Evolutionary conservation across 1,140 invertebrate genomes (phyloP).

Genomic region (Drosophila tani): DNA sequence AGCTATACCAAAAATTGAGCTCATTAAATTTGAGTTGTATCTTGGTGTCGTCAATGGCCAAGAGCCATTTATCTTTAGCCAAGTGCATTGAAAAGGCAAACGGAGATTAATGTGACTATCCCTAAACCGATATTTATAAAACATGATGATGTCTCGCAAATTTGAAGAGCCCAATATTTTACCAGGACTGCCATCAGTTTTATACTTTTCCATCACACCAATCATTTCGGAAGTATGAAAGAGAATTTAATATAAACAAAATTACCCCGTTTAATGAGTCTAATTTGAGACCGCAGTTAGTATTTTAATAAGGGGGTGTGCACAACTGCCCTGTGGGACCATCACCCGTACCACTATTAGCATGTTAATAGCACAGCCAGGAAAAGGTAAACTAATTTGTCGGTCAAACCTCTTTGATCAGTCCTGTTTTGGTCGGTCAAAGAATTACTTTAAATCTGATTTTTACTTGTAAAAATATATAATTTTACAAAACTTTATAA

Average conservation of each 20-base stretch:
- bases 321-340: not conserved
- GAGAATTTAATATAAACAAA: slow-evolving; percentile 38
- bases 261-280: slow-evolving; percentile 31
- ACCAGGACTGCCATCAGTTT: slow-evolving; percentile 4
- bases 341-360: not conserved
- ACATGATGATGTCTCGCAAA: slow-evolving; percentile 27
- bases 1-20: slow-evolving; percentile 11
- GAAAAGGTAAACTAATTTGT: not conserved
- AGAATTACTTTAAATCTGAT: not conserved
- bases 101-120: slow-evolving; percentile 45
- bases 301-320: slow-evolving; percentile 17
- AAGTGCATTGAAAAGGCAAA: slow-evolving; percentile 74
- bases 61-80: slow-evolving; percentile 82
- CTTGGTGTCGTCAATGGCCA: slow-evolving; percentile 47
- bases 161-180: not conserved
- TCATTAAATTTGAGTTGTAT: not conserved
- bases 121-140: slow-evolving; percentile 17
- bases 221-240: slow-evolving; percentile 24
- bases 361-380: not conserved
- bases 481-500: too few species aligned
- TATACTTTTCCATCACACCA: slow-evolving; percentile 10
- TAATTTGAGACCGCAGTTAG: slow-evolving; percentile 10
- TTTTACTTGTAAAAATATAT: too few species aligned
- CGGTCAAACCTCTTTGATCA: not conserved
- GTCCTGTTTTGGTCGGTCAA: too few species aligned